A percentile compares a stretch with the other conserved stretches of the same genome.
These are phyloP conservation scores for Coturnix japonica DNA, from an alignment of 2,113 vertebrate species.

Conservation along the genomic window DNA sequence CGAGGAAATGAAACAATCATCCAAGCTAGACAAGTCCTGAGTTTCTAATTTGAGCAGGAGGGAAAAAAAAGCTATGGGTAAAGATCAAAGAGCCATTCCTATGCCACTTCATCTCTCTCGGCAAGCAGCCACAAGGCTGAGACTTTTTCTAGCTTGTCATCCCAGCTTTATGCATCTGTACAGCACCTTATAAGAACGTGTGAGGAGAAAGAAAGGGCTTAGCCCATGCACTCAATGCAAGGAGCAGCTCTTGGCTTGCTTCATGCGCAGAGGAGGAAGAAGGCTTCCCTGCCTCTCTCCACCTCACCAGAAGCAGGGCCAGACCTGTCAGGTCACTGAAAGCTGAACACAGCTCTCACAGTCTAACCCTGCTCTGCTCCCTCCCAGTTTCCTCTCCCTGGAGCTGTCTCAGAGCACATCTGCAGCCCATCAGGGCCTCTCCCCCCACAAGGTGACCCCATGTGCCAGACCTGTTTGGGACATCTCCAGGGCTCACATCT, in stretches of 20 bases:
- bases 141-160: background rate
- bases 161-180: background rate
- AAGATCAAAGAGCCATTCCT: background rate
- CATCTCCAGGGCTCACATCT: background rate
- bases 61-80: background rate
- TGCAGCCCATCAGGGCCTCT: background rate
- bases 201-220: background rate
- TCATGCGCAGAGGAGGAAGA: background rate
- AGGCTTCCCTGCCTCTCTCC: background rate
- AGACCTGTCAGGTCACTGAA: background rate
- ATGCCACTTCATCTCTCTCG: background rate
- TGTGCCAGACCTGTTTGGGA: background rate
- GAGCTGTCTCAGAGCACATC: background rate
- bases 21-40: slow-evolving; percentile 53
- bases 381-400: background rate
- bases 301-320: background rate
- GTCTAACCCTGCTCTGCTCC: background rate
- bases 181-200: background rate
- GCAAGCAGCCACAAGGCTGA: background rate
- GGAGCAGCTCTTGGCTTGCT: background rate
- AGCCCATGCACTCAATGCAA: background rate
- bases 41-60: slow-evolving; percentile 54
- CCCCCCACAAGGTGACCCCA: background rate
- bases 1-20: slow-evolving; percentile 63
- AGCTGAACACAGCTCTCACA: background rate